These are phyloP conservation scores for Podiceps cristatus DNA, from an alignment of 2,113 vertebrate genomes.

Conservation along the genomic window DNA sequence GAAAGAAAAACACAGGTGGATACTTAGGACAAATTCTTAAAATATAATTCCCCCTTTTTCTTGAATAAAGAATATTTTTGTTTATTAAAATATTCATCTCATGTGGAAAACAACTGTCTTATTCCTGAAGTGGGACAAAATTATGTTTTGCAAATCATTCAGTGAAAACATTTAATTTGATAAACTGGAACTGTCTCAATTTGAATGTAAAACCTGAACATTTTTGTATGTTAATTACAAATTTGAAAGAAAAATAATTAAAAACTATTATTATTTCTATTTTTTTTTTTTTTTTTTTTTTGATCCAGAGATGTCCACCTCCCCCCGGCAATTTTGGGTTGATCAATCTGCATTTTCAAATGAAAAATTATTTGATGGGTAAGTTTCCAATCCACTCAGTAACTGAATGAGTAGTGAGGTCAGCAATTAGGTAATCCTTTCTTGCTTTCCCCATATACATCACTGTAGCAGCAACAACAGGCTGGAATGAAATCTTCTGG, in stretches of 20 bases:
- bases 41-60: background rate
- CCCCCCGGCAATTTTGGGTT: background rate
- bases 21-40: background rate
- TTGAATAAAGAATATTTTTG: background rate
- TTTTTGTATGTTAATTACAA: background rate
- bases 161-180: background rate
- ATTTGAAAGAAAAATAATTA: background rate
- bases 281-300: background rate
- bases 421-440: background rate
- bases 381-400: background rate
- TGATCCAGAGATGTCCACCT: background rate
- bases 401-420: background rate
- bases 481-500: background rate
- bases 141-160: background rate
- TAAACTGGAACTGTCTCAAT: background rate
- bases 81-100: background rate
- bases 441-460: background rate
- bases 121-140: background rate
- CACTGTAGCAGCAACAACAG: background rate
- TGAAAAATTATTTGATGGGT: background rate
- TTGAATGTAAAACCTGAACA: background rate
- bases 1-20: background rate
- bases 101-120: background rate
- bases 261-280: background rate
- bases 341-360: background rate